Percentiles rank a stretch among this genome's conserved stretches.
phyloP scores from a whole-genome alignment of 2,888 invertebrate species.

The Clepsis dumicolana region DNA sequence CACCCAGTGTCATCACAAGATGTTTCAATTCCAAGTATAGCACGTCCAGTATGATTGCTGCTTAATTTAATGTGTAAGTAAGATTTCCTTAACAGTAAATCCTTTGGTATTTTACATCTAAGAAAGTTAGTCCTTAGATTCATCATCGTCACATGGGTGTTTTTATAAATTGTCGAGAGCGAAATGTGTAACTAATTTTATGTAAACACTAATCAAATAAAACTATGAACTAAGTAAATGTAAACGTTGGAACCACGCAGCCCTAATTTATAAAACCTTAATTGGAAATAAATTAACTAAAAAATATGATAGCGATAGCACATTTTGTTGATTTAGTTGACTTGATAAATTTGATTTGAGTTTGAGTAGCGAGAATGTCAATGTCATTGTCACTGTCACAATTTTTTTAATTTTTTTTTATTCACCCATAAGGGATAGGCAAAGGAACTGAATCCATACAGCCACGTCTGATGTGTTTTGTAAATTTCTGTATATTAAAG shows the following conservation, averaged over 20 bases:
- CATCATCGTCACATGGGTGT: slow-evolving; percentile 18
- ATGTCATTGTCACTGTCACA: too few relatives aligned
- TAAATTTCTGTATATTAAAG: too few relatives aligned
- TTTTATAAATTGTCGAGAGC: neutral
- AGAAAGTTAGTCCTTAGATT: neutral
- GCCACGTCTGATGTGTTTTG: too few relatives aligned
- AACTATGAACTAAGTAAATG: neutral
- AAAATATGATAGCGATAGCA: too few relatives aligned
- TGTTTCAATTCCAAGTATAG: slow-evolving; percentile 97
- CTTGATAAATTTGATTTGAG: too few relatives aligned
- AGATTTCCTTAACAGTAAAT: neutral
- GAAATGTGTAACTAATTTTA: neutral
- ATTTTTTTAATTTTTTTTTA: too few relatives aligned
- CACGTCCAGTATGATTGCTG: slow-evolving; percentile 25
- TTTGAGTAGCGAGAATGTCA: too few relatives aligned
- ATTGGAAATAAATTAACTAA: too few relatives aligned
- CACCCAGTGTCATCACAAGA: slow-evolving; percentile 99
- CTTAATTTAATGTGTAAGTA: neutral
- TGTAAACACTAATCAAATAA: neutral
- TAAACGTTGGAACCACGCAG: neutral
- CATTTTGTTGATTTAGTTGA: too few relatives aligned
- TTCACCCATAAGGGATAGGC: too few relatives aligned
- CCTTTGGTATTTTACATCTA: neutral
- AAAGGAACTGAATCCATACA: too few relatives aligned
- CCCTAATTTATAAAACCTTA: too few relatives aligned